Conservation (phyloP, 2,113 vertebrate species). For the Ardeotis arabs region DNA sequence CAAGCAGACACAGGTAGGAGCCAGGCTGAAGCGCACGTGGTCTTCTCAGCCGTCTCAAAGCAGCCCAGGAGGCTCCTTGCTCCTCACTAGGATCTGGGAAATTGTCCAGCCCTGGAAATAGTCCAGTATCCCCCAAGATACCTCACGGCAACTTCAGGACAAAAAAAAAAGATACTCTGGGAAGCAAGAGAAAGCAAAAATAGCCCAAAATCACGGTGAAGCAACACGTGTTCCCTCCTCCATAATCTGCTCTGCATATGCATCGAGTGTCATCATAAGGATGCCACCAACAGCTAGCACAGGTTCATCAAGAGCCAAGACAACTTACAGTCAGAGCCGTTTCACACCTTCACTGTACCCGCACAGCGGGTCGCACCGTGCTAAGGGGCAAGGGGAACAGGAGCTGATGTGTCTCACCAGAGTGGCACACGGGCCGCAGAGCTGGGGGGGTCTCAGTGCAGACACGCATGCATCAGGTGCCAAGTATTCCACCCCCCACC, state of each 20-base stretch:
- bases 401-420: neutral
- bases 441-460: neutral
- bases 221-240: neutral
- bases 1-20: neutral
- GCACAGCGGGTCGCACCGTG: neutral
- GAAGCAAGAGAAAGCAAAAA: neutral
- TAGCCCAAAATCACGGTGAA: neutral
- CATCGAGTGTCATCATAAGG: fast-evolving
- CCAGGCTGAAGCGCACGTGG: neutral
- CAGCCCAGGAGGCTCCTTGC: neutral
- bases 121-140: neutral
- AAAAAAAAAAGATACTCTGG: neutral
- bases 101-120: neutral
- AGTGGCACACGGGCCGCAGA: fast-evolving
- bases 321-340: neutral
- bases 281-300: neutral
- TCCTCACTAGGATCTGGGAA: neutral
- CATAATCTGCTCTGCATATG: neutral
- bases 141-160: neutral
- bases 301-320: neutral
- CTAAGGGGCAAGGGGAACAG: neutral
- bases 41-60: neutral
- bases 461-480: neutral
- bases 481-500: neutral
- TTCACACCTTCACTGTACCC: neutral